Evolutionary conservation across 1,140 invertebrate genomes (phyloP).

Genomic region (Hyphantria cunea): DNA sequence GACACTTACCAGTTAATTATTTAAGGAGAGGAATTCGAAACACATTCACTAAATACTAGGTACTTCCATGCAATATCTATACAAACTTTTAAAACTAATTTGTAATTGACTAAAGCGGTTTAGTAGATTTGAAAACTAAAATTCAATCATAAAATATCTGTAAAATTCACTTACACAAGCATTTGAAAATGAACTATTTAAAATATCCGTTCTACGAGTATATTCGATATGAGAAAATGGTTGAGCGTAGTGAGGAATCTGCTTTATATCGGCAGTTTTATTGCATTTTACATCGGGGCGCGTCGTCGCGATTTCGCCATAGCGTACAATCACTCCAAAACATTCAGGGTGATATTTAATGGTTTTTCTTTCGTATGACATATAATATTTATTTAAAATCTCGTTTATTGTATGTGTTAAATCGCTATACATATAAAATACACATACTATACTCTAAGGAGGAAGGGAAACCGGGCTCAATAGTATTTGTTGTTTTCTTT

Average conservation of each 20-base stretch:
- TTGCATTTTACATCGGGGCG: slow-evolving; percentile 60
- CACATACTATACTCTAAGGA: too few species aligned
- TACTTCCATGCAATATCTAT: too few species aligned
- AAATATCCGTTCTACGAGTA: slow-evolving; percentile 1
- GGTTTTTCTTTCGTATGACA: background rate
- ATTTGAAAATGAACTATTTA: background rate
- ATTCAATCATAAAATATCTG: background rate
- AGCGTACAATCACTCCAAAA: background rate
- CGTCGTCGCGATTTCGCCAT: slow-evolving; percentile 11
- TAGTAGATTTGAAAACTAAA: background rate
- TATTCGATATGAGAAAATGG: slow-evolving; percentile 3
- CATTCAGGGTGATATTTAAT: background rate
- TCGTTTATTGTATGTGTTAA: too few species aligned
- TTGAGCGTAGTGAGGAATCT: slow-evolving; percentile 34
- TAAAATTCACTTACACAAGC: background rate
- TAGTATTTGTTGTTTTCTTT: too few species aligned
- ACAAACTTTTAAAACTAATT: too few species aligned
- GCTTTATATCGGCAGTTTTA: slow-evolving; percentile 53
- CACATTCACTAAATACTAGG: too few species aligned
- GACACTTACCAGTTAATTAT: too few species aligned
- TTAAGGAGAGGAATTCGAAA: too few species aligned
- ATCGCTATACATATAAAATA: too few species aligned
- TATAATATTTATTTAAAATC: too few species aligned
- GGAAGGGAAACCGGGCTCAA: too few species aligned
- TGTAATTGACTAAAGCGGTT: too few species aligned